Conservation (phyloP, 2,888 invertebrate genomes). For the Gisinianus flammeolus region DNA sequence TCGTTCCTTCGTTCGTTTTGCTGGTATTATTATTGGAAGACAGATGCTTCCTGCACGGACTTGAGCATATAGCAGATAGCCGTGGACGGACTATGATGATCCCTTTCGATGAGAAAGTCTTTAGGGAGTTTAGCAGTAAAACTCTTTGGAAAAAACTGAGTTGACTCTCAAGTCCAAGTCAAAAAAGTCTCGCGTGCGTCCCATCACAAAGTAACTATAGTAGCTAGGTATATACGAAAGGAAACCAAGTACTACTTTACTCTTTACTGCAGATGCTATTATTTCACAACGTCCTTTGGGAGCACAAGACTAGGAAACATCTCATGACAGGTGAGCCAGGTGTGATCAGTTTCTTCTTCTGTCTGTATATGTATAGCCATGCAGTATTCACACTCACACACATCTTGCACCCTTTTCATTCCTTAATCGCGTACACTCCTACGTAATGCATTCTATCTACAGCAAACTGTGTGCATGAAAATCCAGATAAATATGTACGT, state of each 20-base stretch:
- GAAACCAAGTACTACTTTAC: conserved; percentile 24
- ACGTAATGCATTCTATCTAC: too few species aligned
- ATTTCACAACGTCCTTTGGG: conserved; percentile 41
- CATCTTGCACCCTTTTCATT: background rate
- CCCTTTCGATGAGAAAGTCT: conserved; percentile 36
- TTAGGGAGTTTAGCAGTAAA: conserved; percentile 24
- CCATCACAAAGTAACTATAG: conserved; percentile 23
- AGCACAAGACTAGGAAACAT: conserved; percentile 38
- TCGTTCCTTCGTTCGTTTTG: background rate
- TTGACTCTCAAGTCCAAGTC: conserved; percentile 12
- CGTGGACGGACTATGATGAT: too few species aligned
- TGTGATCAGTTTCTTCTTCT: conserved; percentile 47
- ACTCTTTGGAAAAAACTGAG: background rate
- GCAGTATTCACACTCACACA: background rate
- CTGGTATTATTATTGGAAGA: conserved; percentile 3
- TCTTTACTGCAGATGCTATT: conserved; percentile 38
- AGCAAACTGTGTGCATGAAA: too few species aligned
- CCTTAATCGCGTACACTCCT: too few species aligned
- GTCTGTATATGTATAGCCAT: conserved; percentile 17
- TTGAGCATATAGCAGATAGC: conserved; percentile 4
- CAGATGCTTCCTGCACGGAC: conserved; percentile 40
- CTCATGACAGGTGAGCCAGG: conserved; percentile 46
- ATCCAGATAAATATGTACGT: too few species aligned
- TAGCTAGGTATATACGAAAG: background rate
- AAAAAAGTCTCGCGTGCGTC: conserved; percentile 34